Evolutionary conservation across 2,113 vertebrate genomes (phyloP), one percentile per base, ranked within the genome.

Genomic region (Platichthys stellatus): DNA sequence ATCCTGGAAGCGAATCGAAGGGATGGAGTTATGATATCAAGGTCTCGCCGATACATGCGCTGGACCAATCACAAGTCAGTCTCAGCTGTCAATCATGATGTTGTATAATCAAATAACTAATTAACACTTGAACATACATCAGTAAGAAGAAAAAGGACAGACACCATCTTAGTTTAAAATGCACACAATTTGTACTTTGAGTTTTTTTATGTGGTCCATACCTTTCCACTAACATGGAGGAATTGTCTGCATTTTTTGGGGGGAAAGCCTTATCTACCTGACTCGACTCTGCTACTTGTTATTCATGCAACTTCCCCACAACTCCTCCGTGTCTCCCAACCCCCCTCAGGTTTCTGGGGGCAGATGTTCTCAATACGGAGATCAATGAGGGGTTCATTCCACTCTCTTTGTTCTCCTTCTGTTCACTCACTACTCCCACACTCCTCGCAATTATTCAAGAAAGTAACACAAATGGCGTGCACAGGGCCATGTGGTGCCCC

Each of bases 341-440:
- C 68, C 72, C 87, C 88, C 88, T 57, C 80, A 83, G 88, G 76
- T 81, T 80, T 51, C 4, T 24, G 38, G 70, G 70, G 83, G 71
- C 90, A 91, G 91, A 92, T 92, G 92, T 93, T 93, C 80, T 81
- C 69, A 78, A 88, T 78, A 56, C 64, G 5, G 74, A 91, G 86
- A 91, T 89, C 88, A 90, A 86, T 84, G 83, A 88, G 86, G 80
- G 81, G 80, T 88, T 86, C 72, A 75, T 84, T 88, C 81, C 80
- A 62, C 73, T 72, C 75, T 80, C 82, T 86, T 87, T 89, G 84
- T 85, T 90, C 84, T n/a, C 86, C 90, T 78, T 89, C 89, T 91
- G 89, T 92, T 90, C 81, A 7, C 67, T 21, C 28, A 17, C 61
- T 3, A 69, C 74, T 56, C 53, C 23, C 56, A 38, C 10, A 18